Base-by-base conservation (phyloP, 2,888 invertebrate species). In the Erannis defoliaria region DNA sequence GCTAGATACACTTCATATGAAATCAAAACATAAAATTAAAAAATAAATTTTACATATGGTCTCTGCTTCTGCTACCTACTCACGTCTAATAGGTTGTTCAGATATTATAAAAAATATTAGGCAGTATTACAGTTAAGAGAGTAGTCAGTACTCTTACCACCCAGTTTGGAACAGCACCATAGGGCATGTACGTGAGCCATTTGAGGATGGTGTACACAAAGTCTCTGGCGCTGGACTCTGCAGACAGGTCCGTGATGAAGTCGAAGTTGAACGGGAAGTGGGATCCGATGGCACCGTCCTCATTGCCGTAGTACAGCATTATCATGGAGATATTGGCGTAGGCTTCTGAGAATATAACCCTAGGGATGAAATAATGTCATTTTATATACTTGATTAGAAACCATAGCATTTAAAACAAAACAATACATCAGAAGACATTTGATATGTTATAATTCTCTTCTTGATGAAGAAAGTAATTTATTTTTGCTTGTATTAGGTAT, bases 181-280 rank as follows among this genome's bases (percentile, higher is more conserved):
- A 66, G 0, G 95, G 95, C 93, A 95, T 93, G 43, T 93, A 90
- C 5, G 92, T 88, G 59, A 95, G 80, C 95, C 95, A 96, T 31
- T 81, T 81, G 55, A 94, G 84, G 37, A 95, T 93, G 8, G 88
- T 76, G 35, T 90, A 85, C 1, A 93, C 91, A 63, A 94, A 88
- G 68, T 94, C 92, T 2, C 84, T 70, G 0, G 94, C 94, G 10
- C 75, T 91, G 1, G 94, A 93, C 1, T 81, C 70, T 0, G 80
- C 76, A 0, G 89, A 89, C 0, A 95, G 73, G 9, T 91, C 88
- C 0, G 88, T 89, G 61, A 95, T 88, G 65, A 96, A 89, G 71
- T 94, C 92, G 61, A 95, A 95, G 80, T 96, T 96, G 77, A 96
- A 95, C 0, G 96, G 95, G 58, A 96, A 94, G 66, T 95, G 94